Base-by-base conservation (phyloP, 2,888 invertebrate species). In the Limnephilus auricula region DNA sequence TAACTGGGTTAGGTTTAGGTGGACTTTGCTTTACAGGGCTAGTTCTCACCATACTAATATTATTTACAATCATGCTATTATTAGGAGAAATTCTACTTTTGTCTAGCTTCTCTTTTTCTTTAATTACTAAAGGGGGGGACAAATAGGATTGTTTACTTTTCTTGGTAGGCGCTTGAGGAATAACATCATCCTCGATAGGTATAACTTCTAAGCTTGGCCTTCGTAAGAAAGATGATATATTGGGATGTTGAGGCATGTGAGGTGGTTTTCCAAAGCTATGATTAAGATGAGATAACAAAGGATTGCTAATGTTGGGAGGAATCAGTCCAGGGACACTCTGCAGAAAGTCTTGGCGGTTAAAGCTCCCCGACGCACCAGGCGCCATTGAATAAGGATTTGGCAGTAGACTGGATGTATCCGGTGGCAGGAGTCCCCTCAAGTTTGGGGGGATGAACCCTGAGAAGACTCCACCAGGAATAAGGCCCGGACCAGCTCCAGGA, bases 321-420 rank as follows among this genome's bases (percentile, higher is more conserved):
- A 97, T 97, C 85, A 97, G 95, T 65, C 97, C 97, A 25, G 97
- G 97, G 0, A 96, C 96, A 50, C 94, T 92, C 40, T 94, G 94
- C 84, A 45, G 95, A 34, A 89, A 89, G 65, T 89, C 90, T 13
- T 88, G 45, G 65, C 87, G 94, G 31, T 97, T 97, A 94, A 97
- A 97, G 86, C 97, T 95, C 45, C 97, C 97, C n/a, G 97, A 96
- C 0, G 96, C 96, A 94, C 96, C 94, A 94, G 95, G 94, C 93
- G 95, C 94, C 94, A 96, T 93, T 93, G 96, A 95, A 95, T 96
- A 96, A 79, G 96, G 95, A 94, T 96, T 96, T 5, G 95, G 95
- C 89, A 96, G 94, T 93, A 96, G 94, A 94, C 95, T 95, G 79
- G 95, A 94, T 30, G 93, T 85, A 30, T 92, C 90, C 15, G 94